Evolutionary conservation across 2,797 vertebrate genomes (phyloP).

Genomic region (Neopelma chrysocephalum): DNA sequence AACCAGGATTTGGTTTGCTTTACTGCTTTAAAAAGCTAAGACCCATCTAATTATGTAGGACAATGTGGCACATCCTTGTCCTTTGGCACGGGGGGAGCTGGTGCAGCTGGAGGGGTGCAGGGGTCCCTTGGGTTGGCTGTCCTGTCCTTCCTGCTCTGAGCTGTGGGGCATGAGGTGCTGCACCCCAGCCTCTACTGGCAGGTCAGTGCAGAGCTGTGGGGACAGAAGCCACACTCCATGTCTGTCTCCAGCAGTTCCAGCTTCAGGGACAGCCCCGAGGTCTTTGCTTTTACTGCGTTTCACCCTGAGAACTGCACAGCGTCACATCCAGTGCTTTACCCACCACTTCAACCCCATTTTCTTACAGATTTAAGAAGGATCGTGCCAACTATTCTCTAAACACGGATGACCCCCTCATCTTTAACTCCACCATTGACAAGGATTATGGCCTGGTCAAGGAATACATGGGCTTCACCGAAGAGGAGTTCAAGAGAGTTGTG

Average conservation of each 20-base stretch:
- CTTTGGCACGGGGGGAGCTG: not conserved
- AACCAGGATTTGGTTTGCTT: not conserved
- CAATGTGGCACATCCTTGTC: not conserved
- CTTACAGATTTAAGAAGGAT: conserved; percentile 86
- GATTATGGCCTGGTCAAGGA: conserved; percentile 82
- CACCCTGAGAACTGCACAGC: not conserved
- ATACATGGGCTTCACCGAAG: conserved; percentile 89
- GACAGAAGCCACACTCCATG: not conserved
- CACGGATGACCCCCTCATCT: conserved; percentile 92
- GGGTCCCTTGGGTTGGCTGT: not conserved
- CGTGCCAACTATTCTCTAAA: conserved; percentile 91
- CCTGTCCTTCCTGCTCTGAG: not conserved
- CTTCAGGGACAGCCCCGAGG: accelerated
- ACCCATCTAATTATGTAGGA: not conserved
- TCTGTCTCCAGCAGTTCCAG: not conserved
- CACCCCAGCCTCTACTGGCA: not conserved
- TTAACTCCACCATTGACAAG: conserved; percentile 84
- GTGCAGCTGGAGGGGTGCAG: not conserved
- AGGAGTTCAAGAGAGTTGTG: conserved; percentile 91
- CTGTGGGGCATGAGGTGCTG: not conserved
- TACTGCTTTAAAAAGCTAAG: not conserved
- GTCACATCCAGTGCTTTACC: not conserved
- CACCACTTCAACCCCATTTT: not conserved
- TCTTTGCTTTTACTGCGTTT: not conserved
- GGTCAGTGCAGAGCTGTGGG: not conserved